Conservation (phyloP, 2,113 vertebrate species). For the Mus pahari region DNA sequence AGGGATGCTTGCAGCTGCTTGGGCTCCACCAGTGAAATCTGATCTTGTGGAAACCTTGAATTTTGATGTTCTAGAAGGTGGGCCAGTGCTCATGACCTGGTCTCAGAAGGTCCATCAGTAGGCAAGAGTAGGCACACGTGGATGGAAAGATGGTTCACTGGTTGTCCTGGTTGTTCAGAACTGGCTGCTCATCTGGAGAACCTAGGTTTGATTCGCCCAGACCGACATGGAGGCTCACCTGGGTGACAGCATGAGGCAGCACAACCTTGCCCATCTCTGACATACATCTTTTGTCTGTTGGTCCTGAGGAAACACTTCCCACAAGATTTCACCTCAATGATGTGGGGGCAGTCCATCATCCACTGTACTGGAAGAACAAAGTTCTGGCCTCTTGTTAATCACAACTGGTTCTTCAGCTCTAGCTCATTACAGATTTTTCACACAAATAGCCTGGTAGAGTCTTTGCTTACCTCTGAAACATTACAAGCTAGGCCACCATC, state of each 20-base stretch:
- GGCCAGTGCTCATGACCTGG: neutral
- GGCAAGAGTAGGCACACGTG: neutral
- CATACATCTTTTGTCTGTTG: neutral
- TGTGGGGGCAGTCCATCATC: neutral
- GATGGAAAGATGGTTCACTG: neutral
- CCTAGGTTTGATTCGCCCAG: neutral
- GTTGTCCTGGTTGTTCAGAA: no score
- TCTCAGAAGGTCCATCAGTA: neutral
- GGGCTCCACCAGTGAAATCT: neutral
- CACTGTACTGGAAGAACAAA: neutral
- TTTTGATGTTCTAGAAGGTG: neutral
- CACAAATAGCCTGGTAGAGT: neutral
- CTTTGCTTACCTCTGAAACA: neutral
- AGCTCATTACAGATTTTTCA: neutral
- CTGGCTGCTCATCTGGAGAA: neutral
- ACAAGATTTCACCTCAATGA: neutral
- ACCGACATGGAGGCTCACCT: neutral
- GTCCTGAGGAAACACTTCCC: neutral
- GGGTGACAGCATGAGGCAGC: neutral
- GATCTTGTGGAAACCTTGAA: neutral
- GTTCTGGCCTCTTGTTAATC: neutral
- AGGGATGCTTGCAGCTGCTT: neutral
- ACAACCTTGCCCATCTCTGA: neutral
- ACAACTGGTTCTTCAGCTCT: neutral
- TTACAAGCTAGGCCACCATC: neutral